Conservation (phyloP, 2,797 vertebrate species). For the Micrastur ruficollis region DNA sequence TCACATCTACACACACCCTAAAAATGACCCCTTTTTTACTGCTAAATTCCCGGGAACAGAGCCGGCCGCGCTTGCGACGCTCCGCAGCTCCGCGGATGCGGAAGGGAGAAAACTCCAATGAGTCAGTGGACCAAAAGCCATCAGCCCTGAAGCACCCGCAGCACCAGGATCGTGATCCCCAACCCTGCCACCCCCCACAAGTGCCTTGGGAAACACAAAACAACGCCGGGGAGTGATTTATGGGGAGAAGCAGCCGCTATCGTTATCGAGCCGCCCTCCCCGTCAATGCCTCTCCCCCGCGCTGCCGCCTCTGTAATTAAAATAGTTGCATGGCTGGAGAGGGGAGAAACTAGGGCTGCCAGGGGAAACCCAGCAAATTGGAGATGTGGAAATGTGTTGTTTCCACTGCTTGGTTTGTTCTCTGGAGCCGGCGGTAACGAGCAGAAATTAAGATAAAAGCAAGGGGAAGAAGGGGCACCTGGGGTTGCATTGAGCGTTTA, state of each 20-base stretch:
- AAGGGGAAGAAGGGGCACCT: neutral
- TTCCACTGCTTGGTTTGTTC: neutral
- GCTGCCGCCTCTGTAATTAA: neutral
- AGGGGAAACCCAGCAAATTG: neutral
- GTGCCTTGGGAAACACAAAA: neutral
- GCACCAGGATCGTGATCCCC: rapidly evolving
- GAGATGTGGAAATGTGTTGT: neutral
- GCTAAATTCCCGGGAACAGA: neutral
- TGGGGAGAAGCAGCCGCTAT: neutral
- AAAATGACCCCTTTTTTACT: neutral
- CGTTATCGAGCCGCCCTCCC: neutral
- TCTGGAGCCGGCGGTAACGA: neutral
- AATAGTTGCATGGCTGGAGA: neutral
- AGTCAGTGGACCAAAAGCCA: neutral
- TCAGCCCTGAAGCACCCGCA: rapidly evolving
- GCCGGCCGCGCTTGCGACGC: rapidly evolving
- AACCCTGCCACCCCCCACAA: neutral
- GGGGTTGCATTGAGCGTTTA: neutral
- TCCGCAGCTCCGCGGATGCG: neutral
- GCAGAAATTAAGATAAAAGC: neutral
- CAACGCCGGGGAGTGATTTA: neutral
- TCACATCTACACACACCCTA: neutral
- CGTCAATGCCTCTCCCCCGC: neutral
- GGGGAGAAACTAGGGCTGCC: neutral
- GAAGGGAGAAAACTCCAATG: neutral